These are phyloP conservation scores for Deroplatys truncata DNA, from an alignment of 2,888 invertebrate species.

Conservation along the genomic window DNA sequence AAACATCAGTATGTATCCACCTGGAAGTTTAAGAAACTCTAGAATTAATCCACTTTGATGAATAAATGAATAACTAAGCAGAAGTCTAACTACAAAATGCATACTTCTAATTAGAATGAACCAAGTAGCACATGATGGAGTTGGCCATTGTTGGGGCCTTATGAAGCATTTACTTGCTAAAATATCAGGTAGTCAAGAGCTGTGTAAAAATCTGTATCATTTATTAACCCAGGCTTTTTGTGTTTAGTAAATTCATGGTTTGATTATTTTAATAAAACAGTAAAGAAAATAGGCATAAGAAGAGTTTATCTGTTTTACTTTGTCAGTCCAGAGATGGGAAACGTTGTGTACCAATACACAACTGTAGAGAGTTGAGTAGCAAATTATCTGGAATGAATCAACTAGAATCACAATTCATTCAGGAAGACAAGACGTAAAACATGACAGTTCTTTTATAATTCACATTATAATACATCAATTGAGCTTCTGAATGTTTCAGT, in stretches of 20 bases:
- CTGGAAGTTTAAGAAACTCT: too few species aligned
- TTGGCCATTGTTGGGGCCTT: too few species aligned
- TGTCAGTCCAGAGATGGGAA: not conserved
- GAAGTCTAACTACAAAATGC: too few species aligned
- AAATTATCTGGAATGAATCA: not conserved
- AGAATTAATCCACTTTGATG: too few species aligned
- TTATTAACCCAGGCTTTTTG: too few species aligned
- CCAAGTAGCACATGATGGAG: too few species aligned
- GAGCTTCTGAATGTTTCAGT: not conserved
- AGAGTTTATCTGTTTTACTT: not conserved
- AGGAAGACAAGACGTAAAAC: not conserved
- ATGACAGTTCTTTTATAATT: not conserved
- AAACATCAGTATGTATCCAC: too few species aligned
- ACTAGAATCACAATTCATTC: not conserved
- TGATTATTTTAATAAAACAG: not conserved
- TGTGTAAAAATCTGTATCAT: too few species aligned
- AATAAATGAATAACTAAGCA: too few species aligned
- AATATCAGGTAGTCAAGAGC: too few species aligned
- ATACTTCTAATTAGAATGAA: too few species aligned
- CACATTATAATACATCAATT: not conserved
- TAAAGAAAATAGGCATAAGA: not conserved
- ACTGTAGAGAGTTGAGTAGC: not conserved
- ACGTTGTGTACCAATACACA: not conserved
- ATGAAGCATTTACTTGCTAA: too few species aligned
- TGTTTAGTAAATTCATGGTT: not conserved